phyloP scores from a whole-genome alignment of 2,113 vertebrate genomes.

The Stegastes partitus region DNA sequence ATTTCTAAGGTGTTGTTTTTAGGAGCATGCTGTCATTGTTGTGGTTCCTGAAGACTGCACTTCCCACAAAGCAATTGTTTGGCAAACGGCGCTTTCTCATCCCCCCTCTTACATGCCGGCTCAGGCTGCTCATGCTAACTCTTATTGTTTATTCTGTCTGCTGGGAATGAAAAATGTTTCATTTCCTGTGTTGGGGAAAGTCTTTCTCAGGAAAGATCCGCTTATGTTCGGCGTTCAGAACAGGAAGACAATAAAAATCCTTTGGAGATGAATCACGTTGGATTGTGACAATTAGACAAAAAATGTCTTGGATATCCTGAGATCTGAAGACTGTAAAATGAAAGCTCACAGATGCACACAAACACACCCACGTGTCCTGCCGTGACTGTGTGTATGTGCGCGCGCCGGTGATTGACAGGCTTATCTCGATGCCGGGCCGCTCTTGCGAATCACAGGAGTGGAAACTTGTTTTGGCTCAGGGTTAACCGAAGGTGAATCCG shows the following conservation, averaged over 20 bases:
- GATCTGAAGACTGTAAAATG: not conserved
- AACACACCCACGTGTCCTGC: conserved; percentile 27
- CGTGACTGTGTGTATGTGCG: conserved; percentile 17
- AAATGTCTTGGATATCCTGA: not conserved
- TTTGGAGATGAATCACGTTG: not conserved
- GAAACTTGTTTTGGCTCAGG: conserved; percentile 70
- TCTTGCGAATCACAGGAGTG: conserved; percentile 57
- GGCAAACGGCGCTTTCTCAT: too few relatives aligned
- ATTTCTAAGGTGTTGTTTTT: conserved; percentile 1
- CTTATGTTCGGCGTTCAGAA: conserved; percentile 6
- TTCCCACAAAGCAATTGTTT: conserved; percentile 22
- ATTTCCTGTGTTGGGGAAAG: conserved; percentile 36
- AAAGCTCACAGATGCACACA: conserved; percentile 2
- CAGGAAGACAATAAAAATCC: not conserved
- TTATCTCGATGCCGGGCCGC: conserved; percentile 52
- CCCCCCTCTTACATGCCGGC: not conserved
- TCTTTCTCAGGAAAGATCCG: conserved; percentile 25
- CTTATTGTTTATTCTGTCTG: conserved; percentile 28
- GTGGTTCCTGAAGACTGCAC: conserved; percentile 27
- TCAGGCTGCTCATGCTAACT: not conserved
- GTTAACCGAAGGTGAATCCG: conserved; percentile 74
- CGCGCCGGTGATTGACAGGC: conserved; percentile 60
- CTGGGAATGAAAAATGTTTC: conserved; percentile 31
- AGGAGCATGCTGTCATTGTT: not conserved
- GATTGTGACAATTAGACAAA: not conserved